Conservation (phyloP, 2,888 invertebrate species). For the Seladonia tumulorum region DNA sequence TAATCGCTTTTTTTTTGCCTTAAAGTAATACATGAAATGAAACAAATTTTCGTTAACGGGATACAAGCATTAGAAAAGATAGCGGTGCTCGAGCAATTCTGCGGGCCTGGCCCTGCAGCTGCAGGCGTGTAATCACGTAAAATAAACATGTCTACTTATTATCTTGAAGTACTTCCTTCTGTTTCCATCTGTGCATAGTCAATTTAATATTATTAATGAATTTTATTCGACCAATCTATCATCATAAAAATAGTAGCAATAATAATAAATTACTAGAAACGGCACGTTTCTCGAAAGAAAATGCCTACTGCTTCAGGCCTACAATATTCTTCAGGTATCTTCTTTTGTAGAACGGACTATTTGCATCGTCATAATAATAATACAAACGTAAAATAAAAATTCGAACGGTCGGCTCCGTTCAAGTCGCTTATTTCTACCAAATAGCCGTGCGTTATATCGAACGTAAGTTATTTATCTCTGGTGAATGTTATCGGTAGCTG, state of each 20-base stretch:
- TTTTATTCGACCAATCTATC: not conserved
- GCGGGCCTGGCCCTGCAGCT: not conserved
- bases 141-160: not conserved
- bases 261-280: not conserved
- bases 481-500: slow-evolving; percentile 2
- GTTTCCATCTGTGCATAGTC: not conserved
- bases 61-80: not conserved
- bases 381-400: not conserved
- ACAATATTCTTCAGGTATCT: not conserved
- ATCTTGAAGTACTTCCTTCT: not conserved
- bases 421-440: not conserved
- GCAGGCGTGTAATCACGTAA: not conserved
- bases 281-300: not conserved
- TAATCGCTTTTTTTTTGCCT: not conserved
- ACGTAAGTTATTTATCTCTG: not conserved
- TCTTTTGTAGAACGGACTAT: not conserved
- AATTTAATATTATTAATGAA: not conserved
- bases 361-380: not conserved
- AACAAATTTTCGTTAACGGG: not conserved
- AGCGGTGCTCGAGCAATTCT: not conserved
- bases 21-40: not conserved
- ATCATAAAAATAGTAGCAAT: not conserved
- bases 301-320: too few species aligned
- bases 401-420: not conserved
- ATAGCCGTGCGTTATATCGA: not conserved